Base-by-base conservation (phyloP, 2,888 invertebrate species). In the Ophraella communa region DNA sequence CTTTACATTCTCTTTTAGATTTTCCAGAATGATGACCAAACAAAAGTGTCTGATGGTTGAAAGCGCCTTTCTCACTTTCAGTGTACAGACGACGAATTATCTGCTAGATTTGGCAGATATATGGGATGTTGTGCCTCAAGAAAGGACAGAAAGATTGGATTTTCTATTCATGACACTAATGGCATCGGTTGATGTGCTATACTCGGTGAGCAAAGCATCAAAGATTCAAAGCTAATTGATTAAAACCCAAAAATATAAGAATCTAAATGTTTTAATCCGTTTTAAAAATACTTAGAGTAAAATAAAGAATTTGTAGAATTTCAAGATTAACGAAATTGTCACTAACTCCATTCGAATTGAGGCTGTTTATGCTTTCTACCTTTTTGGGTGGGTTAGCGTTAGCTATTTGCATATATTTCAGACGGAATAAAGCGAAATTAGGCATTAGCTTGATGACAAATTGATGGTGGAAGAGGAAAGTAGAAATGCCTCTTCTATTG, bases 21-120 rank as follows among this genome's bases (percentile, higher is more conserved):
- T 58, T 42, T 21, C 51, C 45, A 7, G 58, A 52, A 23, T 58
- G 57, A 63, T 58, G 45, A 30, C 21, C 58, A 58, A 45, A 63
- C 63, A 64, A 64, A 60, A 64, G 24, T 49, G 55, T 62, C 47
- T 44, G 27, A 24, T 23, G 17, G 33, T 62, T 44, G 59, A 59
- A 59, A 51, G 59, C 21, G 20, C 49, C n/a, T 45, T 20, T 55
- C 24, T 47, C 24, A 62, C 23, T 47, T n/a, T 33, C 21, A 21
- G 21, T 14, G 11, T 17, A 39, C 27, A 24, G 42, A 42, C 49
- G 55, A 56, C 61, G 57, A 30, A 65, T 57, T 57, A 53, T 52
- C 35, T 60, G 61, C 45, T 53, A 65, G 56, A 56, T 65, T 64
- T 64, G 60, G 53, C 64, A 54, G 64, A 64, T 64, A 64, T 64